A percentile compares a stretch with the other conserved stretches of the same genome.
These are phyloP conservation scores for Euclidia mi DNA, from an alignment of 2,888 invertebrate genomes.

Conservation along the genomic window DNA sequence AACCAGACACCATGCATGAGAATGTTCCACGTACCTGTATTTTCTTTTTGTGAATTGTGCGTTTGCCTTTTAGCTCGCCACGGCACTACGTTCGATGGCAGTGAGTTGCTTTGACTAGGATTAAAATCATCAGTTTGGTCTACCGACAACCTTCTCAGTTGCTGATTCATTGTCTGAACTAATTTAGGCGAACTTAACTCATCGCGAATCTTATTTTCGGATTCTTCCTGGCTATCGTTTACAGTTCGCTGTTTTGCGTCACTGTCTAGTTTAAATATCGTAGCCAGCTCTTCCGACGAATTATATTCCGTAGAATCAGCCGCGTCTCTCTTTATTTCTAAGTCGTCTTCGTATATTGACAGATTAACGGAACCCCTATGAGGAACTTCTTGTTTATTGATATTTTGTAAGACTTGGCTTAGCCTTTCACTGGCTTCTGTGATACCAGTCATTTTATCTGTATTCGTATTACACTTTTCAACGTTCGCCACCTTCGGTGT, in stretches of 20 bases:
- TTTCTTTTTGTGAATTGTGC: constrained; percentile 84
- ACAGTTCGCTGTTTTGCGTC: constrained; percentile 58
- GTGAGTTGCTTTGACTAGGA: constrained; percentile 86
- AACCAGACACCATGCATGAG: constrained; percentile 86
- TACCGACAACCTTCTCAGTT: constrained; percentile 81
- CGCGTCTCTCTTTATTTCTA: constrained; percentile 78
- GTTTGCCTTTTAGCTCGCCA: constrained; percentile 86
- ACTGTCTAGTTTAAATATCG: constrained; percentile 89
- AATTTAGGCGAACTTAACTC: constrained; percentile 87
- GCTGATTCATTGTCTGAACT: constrained; percentile 84
- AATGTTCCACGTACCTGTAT: constrained; percentile 85
- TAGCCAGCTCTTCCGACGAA: constrained; percentile 91
- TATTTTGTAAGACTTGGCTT: constrained; percentile 70
- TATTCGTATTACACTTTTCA: constrained; percentile 51
- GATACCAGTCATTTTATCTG: constrained; percentile 67
- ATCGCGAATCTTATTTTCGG: constrained; percentile 67
- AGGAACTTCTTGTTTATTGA: constrained; percentile 61
- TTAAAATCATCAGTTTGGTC: constrained; percentile 76
- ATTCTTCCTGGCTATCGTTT: constrained; percentile 58
- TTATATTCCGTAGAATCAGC: constrained; percentile 90
- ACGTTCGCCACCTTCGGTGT: constrained; percentile 66
- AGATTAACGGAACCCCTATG: constrained; percentile 80
- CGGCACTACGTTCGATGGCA: constrained; percentile 84
- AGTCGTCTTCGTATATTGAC: constrained; percentile 84
- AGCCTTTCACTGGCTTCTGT: constrained; percentile 76